Evolutionary conservation across 2,888 invertebrate species (phyloP), one percentile per base, ranked within the genome.

Genomic region (Parelbella ahira): DNA sequence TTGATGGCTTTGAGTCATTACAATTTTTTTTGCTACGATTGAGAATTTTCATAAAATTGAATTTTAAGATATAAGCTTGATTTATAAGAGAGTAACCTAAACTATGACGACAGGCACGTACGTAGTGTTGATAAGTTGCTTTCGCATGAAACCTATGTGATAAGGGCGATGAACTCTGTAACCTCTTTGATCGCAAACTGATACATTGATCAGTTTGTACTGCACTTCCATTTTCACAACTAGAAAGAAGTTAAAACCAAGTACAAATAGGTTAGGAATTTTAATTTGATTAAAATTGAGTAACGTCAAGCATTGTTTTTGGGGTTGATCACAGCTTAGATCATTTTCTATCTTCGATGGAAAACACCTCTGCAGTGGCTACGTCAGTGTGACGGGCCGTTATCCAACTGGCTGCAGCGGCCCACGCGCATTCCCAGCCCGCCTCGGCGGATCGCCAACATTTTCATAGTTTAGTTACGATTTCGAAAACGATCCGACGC

Each of bases 401-500:
- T 80, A 78, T 79, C 77, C 81, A 79, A 83, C 73, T 64, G 68
- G 62, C 63, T 80, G 82, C 80, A 79, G 42, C 73, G 48, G 54
- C 86, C 84, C 72, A 84, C 86, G 68, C 86, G 57, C 64, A 83
- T 81, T 73, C 83, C 81, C 72, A 70, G 68, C 74, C 75, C 80
- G 74, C 81, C 80, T 82, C 81, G 87, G 86, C 81, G 55, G 50
- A 51, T 53, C 58, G 84, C 87, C 87, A 86, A 84, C 61, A 73
- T 75, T 83, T 81, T 79, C 82, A 76, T 83, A 87, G 86, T 87
- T 84, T 87, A 86, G 87, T 86, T 84, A 84, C 87, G 86, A 87
- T 84, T 86, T 80, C 87, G 87, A 87, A 86, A 87, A 87, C 87
- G 87, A 87, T 82, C 87, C 87, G 87, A 86, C 87, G 84, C 82